These are phyloP conservation scores for Hirtodrosophila confusa DNA, from an alignment of 2,888 invertebrate species.

Conservation along the genomic window DNA sequence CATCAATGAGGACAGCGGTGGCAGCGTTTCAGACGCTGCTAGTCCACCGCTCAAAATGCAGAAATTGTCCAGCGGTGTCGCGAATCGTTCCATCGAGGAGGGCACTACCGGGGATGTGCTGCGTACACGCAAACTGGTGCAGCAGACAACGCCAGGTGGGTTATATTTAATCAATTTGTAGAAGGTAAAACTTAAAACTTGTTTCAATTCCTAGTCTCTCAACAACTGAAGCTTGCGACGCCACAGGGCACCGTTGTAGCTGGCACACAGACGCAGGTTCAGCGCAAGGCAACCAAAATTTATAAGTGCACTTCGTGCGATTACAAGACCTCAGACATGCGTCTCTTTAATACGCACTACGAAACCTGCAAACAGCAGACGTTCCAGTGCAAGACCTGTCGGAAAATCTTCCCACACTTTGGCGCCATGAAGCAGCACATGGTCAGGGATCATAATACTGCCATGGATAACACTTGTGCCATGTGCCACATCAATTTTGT, in stretches of 20 bases:
- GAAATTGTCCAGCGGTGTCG: conserved; percentile 80
- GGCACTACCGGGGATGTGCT: conserved; percentile 52
- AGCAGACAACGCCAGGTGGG: conserved; percentile 78
- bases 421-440: conserved; percentile 83
- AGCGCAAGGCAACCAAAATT: conserved; percentile 83
- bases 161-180: neutral
- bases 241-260: conserved; percentile 42
- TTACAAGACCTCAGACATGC: conserved; percentile 84
- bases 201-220: conserved; percentile 21
- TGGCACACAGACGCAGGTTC: conserved; percentile 74
- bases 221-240: conserved; percentile 72
- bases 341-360: conserved; percentile 84
- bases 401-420: conserved; percentile 83
- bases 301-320: conserved; percentile 84
- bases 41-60: conserved; percentile 83
- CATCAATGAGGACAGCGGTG: conserved; percentile 81
- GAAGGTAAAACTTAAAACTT: neutral
- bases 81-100: conserved; percentile 69
- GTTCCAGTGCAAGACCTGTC: conserved; percentile 84
- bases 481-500: conserved; percentile 83
- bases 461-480: conserved; percentile 83
- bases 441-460: conserved; percentile 82
- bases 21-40: conserved; percentile 45
- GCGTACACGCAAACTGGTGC: conserved; percentile 71
- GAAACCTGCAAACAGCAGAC: conserved; percentile 84